Base-by-base conservation (phyloP, 2,888 invertebrate species). In the Acanthosepion lycidas region DNA sequence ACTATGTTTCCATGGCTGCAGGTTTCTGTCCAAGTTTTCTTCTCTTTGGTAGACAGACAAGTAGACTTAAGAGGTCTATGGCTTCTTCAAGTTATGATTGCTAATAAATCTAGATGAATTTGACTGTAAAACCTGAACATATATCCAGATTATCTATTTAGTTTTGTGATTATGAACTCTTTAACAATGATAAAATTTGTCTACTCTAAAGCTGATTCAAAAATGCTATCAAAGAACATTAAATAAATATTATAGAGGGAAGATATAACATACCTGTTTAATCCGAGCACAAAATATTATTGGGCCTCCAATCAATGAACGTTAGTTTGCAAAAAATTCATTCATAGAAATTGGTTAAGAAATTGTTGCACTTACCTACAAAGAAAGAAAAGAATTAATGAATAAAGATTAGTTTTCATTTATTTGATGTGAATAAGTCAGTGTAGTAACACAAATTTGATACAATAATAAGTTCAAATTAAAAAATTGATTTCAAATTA, bases 291-390 rank as follows among this genome's bases (percentile, higher is more conserved):
- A n/a, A 59, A 12, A 12, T n/a, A n/a, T 78, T 78, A 12, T 12
- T 12, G 78, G n/a, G 33, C 33, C 33, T 78, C 78, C 78, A n/a
- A 5, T 33, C 9, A 78, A 12, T 33, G 9, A 78, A n/a, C 0
- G 6, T 78, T 9, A n/a, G 28, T 78, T 78, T 78, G 15, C 5
- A n/a, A 12, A 78, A 42, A 33, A n/a, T n/a, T n/a, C n/a, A 33
- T 15, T 78, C 15, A n/a, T n/a, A 78, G n/a, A 15, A n/a, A 78
- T n/a, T 9, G 15, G 9, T 78, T n/a, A 12, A 78, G 18, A 78
- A 78, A n/a, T 78, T n/a, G n/a, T n/a, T 33, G 78, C 78, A 78
- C 78, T 78, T 78, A 78, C 78, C 78, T 78, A 78, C 78, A 78
- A 78, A 78, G n/a, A 78, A 33, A 28, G 15, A n/a, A 78, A 59